Evolutionary conservation across 2,113 vertebrate species (phyloP).

Genomic region (Etia nguti): DNA sequence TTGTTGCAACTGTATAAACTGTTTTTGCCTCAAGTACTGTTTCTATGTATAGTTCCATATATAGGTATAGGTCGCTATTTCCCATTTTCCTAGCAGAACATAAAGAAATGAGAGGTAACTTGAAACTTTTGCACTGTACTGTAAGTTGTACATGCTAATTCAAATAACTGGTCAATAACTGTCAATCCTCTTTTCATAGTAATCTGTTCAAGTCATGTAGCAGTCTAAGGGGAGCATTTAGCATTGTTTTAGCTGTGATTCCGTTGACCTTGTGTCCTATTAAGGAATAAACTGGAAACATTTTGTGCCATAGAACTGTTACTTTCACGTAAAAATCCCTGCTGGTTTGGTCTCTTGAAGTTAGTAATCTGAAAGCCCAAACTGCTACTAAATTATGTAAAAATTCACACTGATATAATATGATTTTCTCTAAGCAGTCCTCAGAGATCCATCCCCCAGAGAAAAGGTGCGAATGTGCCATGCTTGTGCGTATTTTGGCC

Average conservation of each 20-base stretch:
- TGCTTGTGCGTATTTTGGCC: not conserved
- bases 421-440: not conserved
- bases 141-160: not conserved
- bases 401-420: not conserved
- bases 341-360: not conserved
- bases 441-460: not conserved
- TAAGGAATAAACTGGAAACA: not conserved
- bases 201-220: not conserved
- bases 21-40: not conserved
- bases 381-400: not conserved
- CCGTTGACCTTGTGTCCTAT: not conserved
- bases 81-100: not conserved
- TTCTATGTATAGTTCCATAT: not conserved
- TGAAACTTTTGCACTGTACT: not conserved
- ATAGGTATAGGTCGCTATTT: not conserved
- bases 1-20: not conserved
- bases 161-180: not conserved
- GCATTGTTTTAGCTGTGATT: not conserved
- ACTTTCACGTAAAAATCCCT: not conserved
- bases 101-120: not conserved
- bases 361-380: not conserved
- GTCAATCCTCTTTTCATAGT: not conserved
- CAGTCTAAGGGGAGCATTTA: not conserved
- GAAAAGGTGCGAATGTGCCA: not conserved
- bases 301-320: not conserved